Conservation (phyloP, 1,140 invertebrate genomes). For the Drosophila bocki region DNA sequence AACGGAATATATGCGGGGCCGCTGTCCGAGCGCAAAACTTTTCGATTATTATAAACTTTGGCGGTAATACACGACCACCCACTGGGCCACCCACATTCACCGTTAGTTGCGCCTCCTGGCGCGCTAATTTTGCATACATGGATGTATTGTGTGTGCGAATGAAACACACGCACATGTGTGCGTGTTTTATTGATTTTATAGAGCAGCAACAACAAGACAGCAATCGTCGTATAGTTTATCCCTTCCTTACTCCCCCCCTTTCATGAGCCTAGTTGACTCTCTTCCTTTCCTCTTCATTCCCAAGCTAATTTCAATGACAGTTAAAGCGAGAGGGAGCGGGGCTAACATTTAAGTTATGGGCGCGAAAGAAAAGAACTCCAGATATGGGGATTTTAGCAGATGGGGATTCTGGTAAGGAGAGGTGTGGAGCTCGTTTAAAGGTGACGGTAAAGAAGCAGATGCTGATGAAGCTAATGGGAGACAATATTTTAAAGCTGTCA, state of each 20-base stretch:
- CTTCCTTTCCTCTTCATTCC: conserved; percentile 20
- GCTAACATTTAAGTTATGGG: conserved; percentile 3
- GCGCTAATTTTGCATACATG: conserved; percentile 50
- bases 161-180: conserved; percentile 57
- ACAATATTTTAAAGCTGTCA: background rate
- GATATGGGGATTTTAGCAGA: background rate
- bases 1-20: conserved; percentile 41
- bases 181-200: conserved; percentile 73
- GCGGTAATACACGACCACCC: conserved; percentile 43
- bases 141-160: conserved; percentile 10
- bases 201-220: conserved; percentile 48
- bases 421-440: background rate
- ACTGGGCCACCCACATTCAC: conserved; percentile 33
- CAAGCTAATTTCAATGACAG: conserved; percentile 45
- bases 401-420: background rate
- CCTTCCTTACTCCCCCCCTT: background rate
- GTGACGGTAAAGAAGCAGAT: background rate
- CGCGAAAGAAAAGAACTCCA: background rate
- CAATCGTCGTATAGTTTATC: conserved; percentile 50
- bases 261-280: background rate
- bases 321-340: conserved; percentile 1
- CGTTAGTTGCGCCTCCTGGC: conserved; percentile 46
- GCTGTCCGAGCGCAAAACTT: conserved; percentile 53
- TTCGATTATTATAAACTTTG: conserved; percentile 46
- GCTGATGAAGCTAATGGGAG: background rate